Base-by-base conservation (phyloP, 1,140 invertebrate species). In the Drosophila eugracilis region DNA sequence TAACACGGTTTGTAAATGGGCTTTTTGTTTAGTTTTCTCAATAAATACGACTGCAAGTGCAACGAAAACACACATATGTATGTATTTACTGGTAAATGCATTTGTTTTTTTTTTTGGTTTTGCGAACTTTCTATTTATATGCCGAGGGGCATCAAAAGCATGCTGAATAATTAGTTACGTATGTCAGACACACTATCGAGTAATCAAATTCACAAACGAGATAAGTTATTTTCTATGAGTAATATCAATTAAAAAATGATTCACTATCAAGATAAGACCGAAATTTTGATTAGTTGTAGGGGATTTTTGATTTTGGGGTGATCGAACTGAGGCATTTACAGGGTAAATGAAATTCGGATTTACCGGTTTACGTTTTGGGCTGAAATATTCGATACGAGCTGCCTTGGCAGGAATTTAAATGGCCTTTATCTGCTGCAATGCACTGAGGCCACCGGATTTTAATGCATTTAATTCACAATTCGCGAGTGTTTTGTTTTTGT, bases 111-210 rank as follows among this genome's bases (percentile, higher is more conserved):
- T n/a, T 9, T 32, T 32, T 32, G 12, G 4, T 3, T 32, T 32
- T 15, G 9, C 12, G 21, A 66, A 67, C 65, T 69, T 69, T 69
- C 65, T 69, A 69, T 69, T 69, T 69, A 34, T 26, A 48, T 24
- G 14, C 12, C 21, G 9, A 2, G 12, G 21, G 6, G 36, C 24
- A 12, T 15, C 5, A 24, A 5, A n/a, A 6, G 34, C 44, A 15
- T 52, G 63, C 45, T 66, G 63, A 67, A 30, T 67, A 67, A 50
- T 19, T 26, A 6, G 60, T 66, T 32, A 66, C 30, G 55, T 66
- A 50, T 66, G 44, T 66, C n/a, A n/a, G 5, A 34, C 42, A 47
- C 55, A 62, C 60, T 60, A 60, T 60, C 54, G 28, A 60, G 19
- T 15, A 45, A 63, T 45, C 28, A 15, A 22, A 22, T 17, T 41